phyloP scores from a whole-genome alignment of 2,888 invertebrate genomes.

The Sisyra nigra region DNA sequence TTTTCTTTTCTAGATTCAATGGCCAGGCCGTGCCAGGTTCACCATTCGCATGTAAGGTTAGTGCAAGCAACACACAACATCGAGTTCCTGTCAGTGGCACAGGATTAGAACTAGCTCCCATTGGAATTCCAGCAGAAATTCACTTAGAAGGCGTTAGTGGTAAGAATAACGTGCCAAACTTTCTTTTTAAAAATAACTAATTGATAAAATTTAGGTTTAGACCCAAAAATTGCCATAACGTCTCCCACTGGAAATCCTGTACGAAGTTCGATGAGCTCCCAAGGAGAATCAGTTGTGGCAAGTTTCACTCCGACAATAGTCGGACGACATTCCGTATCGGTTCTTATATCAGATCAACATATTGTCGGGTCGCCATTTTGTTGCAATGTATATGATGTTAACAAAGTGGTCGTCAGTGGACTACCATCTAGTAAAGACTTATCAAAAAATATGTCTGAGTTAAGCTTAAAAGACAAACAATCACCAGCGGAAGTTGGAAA shows the following conservation, averaged over 20 bases:
- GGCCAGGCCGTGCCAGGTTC: slow-evolving; percentile 71
- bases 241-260: slow-evolving; percentile 74
- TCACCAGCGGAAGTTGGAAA: slow-evolving; percentile 53
- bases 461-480: slow-evolving; percentile 27
- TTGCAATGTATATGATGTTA: slow-evolving; percentile 88
- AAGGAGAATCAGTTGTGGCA: slow-evolving; percentile 56
- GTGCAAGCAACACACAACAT: slow-evolving; percentile 41
- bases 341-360: slow-evolving; percentile 67
- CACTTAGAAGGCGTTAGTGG: slow-evolving; percentile 36
- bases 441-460: slow-evolving; percentile 19
- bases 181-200: background rate
- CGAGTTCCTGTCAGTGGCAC: slow-evolving; percentile 44
- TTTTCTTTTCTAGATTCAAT: slow-evolving; percentile 35
- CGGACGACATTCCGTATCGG: slow-evolving; percentile 70
- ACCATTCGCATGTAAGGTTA: slow-evolving; percentile 83
- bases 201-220: slow-evolving; percentile 29
- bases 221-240: slow-evolving; percentile 56
- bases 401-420: slow-evolving; percentile 57
- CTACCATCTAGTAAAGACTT: slow-evolving; percentile 26
- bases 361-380: slow-evolving; percentile 85
- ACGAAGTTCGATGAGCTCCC: slow-evolving; percentile 49
- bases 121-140: slow-evolving; percentile 43
- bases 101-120: slow-evolving; percentile 51
- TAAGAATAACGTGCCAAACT: slow-evolving; percentile 10
- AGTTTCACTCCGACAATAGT: slow-evolving; percentile 75